Base-by-base conservation (phyloP, 2,113 vertebrate genomes). In the Colius striatus region DNA sequence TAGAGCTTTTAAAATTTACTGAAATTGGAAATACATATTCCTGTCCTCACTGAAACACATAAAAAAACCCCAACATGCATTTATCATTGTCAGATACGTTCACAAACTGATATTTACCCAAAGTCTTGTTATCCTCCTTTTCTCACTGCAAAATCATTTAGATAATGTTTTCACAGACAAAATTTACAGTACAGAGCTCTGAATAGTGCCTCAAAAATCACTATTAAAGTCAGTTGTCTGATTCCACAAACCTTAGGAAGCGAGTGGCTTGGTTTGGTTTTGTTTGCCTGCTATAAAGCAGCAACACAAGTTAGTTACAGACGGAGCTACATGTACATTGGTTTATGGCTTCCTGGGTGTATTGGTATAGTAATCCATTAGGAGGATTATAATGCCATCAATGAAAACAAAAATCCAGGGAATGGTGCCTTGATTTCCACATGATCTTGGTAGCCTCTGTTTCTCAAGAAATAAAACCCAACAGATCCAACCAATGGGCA, bases 181-280 rank as follows among this genome's bases (percentile, higher is more conserved):
- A 78, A 23, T 89, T 76, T 61, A n/a, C 89, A 68, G 23, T 78
- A 75, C 45, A 34, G 78, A 55, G 34, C 53, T 80, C 67, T 90
- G 85, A 77, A 18, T 41, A 27, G 25, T 53, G 19, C 29, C 65
- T 61, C 84, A 84, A 92, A 93, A 85, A 15, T 2, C 0, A 0
- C 32, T 70, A 41, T 90, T 68, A 81, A 96, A 89, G 51, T 85
- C 88, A 90, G 93, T 78, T 4, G 18, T 67, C 65, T 90, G 87
- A 61, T 86, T 90, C 45, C 48, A 93, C 76, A 71, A 66, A 55
- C 72, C 32, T 88, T 81, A 88, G 47, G 61, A 94, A 90, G 50
- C 2, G 6, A 51, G 25, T 0, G 1, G 38, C 12, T 41, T 41
- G 38, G 18, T 51, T 87, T 87, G 83, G 55, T 71, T 89, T 63